phyloP scores from a whole-genome alignment of 2,113 vertebrate genomes.

The Todiramphus saurophagus region DNA sequence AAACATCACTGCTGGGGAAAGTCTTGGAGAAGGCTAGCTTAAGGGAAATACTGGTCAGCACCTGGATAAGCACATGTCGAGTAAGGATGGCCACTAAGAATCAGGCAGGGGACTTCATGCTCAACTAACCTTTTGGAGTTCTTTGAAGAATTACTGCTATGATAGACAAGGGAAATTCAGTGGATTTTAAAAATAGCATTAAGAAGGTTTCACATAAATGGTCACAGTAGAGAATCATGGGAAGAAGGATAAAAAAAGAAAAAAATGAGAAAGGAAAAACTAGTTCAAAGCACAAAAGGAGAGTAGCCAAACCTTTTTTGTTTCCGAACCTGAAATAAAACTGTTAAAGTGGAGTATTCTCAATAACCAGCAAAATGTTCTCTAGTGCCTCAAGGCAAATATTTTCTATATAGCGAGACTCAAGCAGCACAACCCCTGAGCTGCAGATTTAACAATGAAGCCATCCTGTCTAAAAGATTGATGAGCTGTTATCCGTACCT shows the following conservation, averaged over 20 bases:
- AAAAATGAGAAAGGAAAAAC: not conserved
- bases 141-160: slow-evolving; percentile 59
- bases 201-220: slow-evolving; percentile 4
- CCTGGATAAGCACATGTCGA: slow-evolving; percentile 41
- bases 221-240: not conserved
- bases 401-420: not conserved
- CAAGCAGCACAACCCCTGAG: not conserved
- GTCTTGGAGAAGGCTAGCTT: slow-evolving; percentile 29
- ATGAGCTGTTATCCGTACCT: not conserved
- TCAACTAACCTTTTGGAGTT: slow-evolving; percentile 54
- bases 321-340: slow-evolving; percentile 42
- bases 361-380: not conserved
- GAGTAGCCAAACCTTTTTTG: slow-evolving; percentile 38
- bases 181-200: slow-evolving; percentile 40
- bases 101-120: slow-evolving; percentile 58
- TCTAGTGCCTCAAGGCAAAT: not conserved
- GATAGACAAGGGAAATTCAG: slow-evolving; percentile 42
- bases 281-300: slow-evolving; percentile 27
- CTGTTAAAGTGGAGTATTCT: slow-evolving; percentile 20
- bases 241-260: not conserved
- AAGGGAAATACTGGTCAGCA: slow-evolving; percentile 47
- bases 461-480: not conserved
- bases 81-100: slow-evolving; percentile 49
- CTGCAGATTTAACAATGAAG: not conserved
- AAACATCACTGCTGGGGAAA: slow-evolving; percentile 41